Evolutionary conservation across 1,140 invertebrate genomes (phyloP), one percentile per base, ranked within the genome.

Genomic region (Sesamia nonagrioides): DNA sequence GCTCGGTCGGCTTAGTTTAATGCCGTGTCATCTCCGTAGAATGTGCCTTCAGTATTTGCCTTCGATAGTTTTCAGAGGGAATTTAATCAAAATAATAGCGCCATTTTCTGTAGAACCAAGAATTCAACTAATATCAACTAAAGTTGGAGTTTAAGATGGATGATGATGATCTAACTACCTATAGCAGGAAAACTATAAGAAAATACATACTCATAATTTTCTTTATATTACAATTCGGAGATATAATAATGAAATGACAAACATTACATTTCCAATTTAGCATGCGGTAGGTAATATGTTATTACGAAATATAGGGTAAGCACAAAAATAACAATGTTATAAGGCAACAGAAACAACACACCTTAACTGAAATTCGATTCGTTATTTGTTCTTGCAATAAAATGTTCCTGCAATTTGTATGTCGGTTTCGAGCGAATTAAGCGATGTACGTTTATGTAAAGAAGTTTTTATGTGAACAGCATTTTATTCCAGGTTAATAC

Each of bases 21-120:
- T 87, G 90, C 88, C 90, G 86, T 89, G 79, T 87, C 83, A 83
- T 87, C 81, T 52, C 48, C 74, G 42, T 68, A 76, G 78, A 80
- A 69, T 48, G 66, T 58, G 42, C 56, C 60, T 83, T 81, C 80
- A 56, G 58, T 63, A 50, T 81, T 81, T 81, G 75, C 56, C 69
- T 75, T 79, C 71, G 72, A 50, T 48, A 63, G 45, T 35, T 66
- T 66, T 66, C 69, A 72, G 37, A 60, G 13, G 21, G 18, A 42
- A 73, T 40, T 33, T 7, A 40, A 73, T 42, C 17, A 18, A 66
- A 42, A 21, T 42, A 66, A 18, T 6, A 63, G 2, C 6, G 37
- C 7, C 11, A 7, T 33, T 33, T 11, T 56, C 8, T 45, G 4
- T n/a, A 50, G 45, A 13, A n/a, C 45, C 45, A 50, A 5, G 15